Conservation (phyloP, 2,113 vertebrate genomes). For the Entelurus aequoreus region DNA sequence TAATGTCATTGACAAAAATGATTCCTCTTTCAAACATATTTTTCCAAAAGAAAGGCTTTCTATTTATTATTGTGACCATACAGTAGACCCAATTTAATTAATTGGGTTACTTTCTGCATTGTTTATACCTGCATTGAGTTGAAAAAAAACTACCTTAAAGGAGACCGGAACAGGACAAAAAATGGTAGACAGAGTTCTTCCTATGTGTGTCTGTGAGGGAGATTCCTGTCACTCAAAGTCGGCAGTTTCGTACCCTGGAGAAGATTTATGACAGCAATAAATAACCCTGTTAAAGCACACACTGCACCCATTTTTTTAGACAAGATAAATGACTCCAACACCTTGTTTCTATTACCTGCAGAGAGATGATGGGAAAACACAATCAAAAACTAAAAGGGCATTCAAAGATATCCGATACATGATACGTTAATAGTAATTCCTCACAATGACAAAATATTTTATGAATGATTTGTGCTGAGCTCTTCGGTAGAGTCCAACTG, state of each 20-base stretch:
- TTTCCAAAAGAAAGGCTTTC: too few relatives aligned
- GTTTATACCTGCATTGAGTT: not conserved
- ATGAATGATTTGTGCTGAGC: not conserved
- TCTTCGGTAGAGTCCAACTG: constrained; percentile 14
- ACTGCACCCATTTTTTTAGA: not conserved
- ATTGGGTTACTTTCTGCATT: too few relatives aligned
- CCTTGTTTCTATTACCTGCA: not conserved
- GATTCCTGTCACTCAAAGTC: constrained; percentile 4
- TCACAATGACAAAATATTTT: constrained; percentile 17
- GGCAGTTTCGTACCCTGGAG: not conserved
- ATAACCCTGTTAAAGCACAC: not conserved
- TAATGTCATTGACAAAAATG: too few relatives aligned
- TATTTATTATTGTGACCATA: too few relatives aligned
- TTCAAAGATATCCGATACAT: not conserved
- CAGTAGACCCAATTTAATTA: not conserved
- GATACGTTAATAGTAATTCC: constrained; percentile 10
- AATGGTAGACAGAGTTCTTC: not conserved
- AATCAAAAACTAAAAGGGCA: constrained; percentile 1
- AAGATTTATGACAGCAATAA: constrained; percentile 13
- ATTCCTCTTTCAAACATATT: too few relatives aligned
- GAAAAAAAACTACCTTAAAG: not conserved
- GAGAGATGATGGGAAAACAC: not conserved
- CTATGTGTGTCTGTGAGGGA: not conserved
- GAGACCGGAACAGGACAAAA: not conserved
- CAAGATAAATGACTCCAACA: constrained; percentile 4